Conservation (phyloP, 2,113 vertebrate species). For the Pogonocichla stellata region DNA sequence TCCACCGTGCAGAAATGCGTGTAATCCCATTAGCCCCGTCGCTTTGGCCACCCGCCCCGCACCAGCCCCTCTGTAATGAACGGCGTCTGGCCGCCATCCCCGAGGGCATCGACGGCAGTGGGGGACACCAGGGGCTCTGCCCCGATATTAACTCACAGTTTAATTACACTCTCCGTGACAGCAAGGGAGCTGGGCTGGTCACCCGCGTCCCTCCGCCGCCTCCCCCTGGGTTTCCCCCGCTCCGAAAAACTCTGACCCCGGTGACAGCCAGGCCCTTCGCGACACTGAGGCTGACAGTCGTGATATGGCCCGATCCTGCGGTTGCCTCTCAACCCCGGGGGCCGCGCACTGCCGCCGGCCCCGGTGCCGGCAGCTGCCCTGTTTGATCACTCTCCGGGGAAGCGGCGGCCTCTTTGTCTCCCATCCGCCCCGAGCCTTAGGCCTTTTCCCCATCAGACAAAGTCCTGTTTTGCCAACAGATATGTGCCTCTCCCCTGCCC, state of each 20-base stretch:
- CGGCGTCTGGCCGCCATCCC: slow-evolving; percentile 39
- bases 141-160: slow-evolving; percentile 63
- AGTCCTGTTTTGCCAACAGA: slow-evolving; percentile 41
- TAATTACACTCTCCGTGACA: slow-evolving; percentile 24
- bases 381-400: neutral
- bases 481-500: neutral
- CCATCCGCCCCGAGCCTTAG: neutral
- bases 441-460: slow-evolving; percentile 21
- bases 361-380: neutral
- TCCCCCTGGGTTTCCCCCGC: neutral
- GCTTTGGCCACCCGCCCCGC: slow-evolving; percentile 37
- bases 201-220: neutral
- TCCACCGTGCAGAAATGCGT: slow-evolving; percentile 42
- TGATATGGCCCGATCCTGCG: neutral
- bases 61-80: slow-evolving; percentile 39
- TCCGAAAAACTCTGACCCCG: neutral
- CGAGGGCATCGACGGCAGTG: neutral
- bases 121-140: neutral
- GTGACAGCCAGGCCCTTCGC: neutral
- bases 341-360: neutral
- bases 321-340: neutral
- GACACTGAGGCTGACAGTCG: neutral
- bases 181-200: neutral
- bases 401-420: slow-evolving; percentile 23
- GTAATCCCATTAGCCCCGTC: slow-evolving; percentile 60